Evolutionary conservation across 2,113 vertebrate genomes (phyloP), one percentile per base, ranked within the genome.

Genomic region (Silurus glanis): DNA sequence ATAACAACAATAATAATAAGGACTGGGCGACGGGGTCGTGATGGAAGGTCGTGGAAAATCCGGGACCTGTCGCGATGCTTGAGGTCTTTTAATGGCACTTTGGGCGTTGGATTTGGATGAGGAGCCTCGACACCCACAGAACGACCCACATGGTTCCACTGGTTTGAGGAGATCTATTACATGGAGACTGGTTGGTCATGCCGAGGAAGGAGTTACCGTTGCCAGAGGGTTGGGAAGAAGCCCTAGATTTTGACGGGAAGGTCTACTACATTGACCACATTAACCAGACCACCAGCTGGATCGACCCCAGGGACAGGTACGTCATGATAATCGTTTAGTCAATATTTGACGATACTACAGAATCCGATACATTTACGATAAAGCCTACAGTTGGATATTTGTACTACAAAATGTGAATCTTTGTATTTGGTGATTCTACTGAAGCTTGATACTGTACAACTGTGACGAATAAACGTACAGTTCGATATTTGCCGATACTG

Each of bases 221-320:
- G 94, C 97, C 97, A 86, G 95, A 96, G 92, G 98, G 98, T 93
- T 99, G 98, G 98, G 98, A 98, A 94, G 96, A 97, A 94, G 96
- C 97, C 92, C 95, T 94, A 91, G 98, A 99, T 96, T 97, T 96
- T 93, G 98, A 99, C 92, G 97, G 97, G 87, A 99, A 98, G 92
- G 94, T 97, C 89, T 99, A 98, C 72, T 99, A 97, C 94, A 96
- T 99, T 90, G 97, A 99, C 91, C 98, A 99, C 95, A 93, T 95
- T 89, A 96, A 94, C 94, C 96, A 97, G 83, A 95, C 94, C 91
- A 99, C 98, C 89, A 99, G 97, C 94, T 98, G 98, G 98, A 96
- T 98, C 89, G 97, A 99, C 93, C 98, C 98, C 78, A 92, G 98
- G 91, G 97, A 99, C 96, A 97, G 97, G 98, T 99, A 95, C 12